Conservation (phyloP, 2,888 invertebrate genomes). For the Caenorhabditis sulstoni region DNA sequence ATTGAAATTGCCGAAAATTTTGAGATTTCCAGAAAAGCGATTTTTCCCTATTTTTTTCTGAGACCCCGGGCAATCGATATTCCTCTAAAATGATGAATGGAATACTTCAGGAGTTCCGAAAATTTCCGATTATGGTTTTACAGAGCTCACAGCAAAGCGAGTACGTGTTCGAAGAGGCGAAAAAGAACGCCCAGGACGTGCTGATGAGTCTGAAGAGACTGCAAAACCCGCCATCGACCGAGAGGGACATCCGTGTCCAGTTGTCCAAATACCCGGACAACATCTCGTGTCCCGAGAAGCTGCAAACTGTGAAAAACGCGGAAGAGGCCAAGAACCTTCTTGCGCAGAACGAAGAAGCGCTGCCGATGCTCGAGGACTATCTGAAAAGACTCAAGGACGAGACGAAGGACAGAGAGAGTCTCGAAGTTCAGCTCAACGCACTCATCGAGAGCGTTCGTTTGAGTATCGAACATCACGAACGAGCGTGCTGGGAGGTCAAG, state of each 20-base stretch:
- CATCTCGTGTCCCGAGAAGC: conserved; percentile 59
- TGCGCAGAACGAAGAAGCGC: conserved; percentile 56
- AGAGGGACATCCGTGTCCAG: conserved; percentile 69
- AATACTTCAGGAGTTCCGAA: no score
- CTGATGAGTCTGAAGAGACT: conserved; percentile 65
- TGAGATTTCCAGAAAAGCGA: no score
- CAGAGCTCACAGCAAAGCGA: conserved; percentile 22
- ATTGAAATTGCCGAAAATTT: no score
- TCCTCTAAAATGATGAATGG: no score
- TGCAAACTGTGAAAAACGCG: conserved; percentile 54
- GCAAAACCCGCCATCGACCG: conserved; percentile 76
- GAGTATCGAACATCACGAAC: conserved; percentile 62
- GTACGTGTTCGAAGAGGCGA: conserved; percentile 50
- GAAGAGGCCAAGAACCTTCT: conserved; percentile 62
- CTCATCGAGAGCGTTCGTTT: conserved; percentile 63
- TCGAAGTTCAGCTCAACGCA: conserved; percentile 59
- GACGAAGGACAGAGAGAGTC: conserved; percentile 59
- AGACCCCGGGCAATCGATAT: no score
- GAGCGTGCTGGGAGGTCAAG: conserved; percentile 57
- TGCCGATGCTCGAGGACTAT: conserved; percentile 67
- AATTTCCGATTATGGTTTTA: no score
- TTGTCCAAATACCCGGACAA: conserved; percentile 61
- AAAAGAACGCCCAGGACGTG: conserved; percentile 67
- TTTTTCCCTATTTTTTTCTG: no score
- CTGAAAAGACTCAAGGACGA: conserved; percentile 62